Conservation (phyloP, 1,140 invertebrate species). For the Drosophila albomicans region DNA sequence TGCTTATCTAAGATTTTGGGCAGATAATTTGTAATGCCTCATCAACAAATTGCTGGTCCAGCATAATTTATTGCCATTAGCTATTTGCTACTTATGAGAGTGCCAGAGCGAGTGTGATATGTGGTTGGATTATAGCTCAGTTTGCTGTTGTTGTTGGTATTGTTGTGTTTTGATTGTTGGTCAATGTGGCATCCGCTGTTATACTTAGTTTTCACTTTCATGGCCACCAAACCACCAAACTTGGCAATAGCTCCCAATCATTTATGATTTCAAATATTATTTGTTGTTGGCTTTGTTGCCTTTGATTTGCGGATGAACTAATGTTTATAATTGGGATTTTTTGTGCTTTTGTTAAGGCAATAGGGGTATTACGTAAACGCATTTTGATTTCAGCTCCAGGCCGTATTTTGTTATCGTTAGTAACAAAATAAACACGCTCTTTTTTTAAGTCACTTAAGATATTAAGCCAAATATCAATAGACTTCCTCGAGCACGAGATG, state of each 20-base stretch:
- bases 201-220: constrained; percentile 70
- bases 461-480: constrained; percentile 2
- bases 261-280: constrained; percentile 63
- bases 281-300: constrained; percentile 32
- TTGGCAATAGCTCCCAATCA: constrained; percentile 64
- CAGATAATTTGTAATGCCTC: constrained; percentile 17
- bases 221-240: constrained; percentile 43
- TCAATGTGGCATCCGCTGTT: constrained; percentile 59
- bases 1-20: constrained; percentile 4
- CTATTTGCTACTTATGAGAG: constrained; percentile 12
- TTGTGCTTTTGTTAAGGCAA: constrained; percentile 20
- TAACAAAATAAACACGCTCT: constrained; percentile 17
- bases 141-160: constrained; percentile 46
- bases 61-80: constrained; percentile 30
- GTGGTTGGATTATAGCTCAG: constrained; percentile 20
- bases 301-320: constrained; percentile 67
- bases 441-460: neutral
- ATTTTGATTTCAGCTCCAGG: constrained; percentile 39
- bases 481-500: neutral
- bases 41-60: constrained; percentile 31
- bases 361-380: constrained; percentile 52
- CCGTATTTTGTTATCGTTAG: constrained; percentile 42
- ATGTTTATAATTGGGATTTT: constrained; percentile 67
- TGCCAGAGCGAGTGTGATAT: constrained; percentile 9
- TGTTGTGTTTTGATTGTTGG: constrained; percentile 51